A percentile compares a stretch with the other conserved stretches of the same genome.
Conservation (phyloP, 2,888 invertebrate genomes). For the Erebia aethiops region DNA sequence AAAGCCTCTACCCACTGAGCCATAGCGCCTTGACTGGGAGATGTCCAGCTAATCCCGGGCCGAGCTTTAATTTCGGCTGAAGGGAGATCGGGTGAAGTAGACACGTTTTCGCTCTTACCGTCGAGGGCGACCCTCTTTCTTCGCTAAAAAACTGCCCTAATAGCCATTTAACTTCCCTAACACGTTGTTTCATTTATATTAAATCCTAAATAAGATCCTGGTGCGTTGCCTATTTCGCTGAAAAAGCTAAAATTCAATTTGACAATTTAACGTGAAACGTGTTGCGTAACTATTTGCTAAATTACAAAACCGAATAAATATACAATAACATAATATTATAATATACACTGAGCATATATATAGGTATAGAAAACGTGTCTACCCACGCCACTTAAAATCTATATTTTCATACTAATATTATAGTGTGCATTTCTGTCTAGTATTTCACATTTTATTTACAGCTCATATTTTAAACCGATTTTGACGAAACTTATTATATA, state of each 20-base stretch:
- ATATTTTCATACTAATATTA: too few species aligned
- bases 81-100: constrained; percentile 73
- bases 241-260: neutral
- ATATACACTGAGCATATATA: too few species aligned
- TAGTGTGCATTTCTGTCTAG: too few species aligned
- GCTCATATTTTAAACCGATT: too few species aligned
- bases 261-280: neutral
- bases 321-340: too few species aligned
- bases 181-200: constrained; percentile 23
- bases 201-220: constrained; percentile 8
- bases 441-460: too few species aligned
- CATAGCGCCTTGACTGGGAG: constrained; percentile 30
- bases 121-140: constrained; percentile 48
- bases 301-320: too few species aligned
- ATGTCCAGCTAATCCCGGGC: constrained; percentile 59
- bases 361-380: too few species aligned
- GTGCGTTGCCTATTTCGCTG: neutral
- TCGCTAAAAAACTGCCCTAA: constrained; percentile 32
- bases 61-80: constrained; percentile 69
- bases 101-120: constrained; percentile 76
- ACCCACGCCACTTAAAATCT: too few species aligned
- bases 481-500: too few species aligned
- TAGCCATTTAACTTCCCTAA: constrained; percentile 18
- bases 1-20: too few species aligned
- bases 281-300: neutral